Evolutionary conservation across 2,113 vertebrate species (phyloP), one percentile per base, ranked within the genome.

Genomic region (Acrocephalus kingi): DNA sequence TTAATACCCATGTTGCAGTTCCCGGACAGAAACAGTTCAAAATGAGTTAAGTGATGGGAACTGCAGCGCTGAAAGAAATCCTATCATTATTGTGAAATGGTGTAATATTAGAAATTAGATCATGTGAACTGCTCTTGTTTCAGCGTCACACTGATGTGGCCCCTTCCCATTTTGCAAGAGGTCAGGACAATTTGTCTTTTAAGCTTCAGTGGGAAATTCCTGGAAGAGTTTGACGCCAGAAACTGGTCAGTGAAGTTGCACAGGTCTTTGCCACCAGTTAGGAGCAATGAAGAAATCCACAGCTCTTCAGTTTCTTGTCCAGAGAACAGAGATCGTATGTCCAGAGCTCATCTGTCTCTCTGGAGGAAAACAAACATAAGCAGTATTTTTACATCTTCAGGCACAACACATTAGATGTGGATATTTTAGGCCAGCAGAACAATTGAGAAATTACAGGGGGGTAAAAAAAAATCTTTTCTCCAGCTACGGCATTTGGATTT

Each of bases 141-240:
- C 75, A 76, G 68, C 11, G 48, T 80, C 91, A 80, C 39, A 6
- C 61, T 91, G 43, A 77, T 31, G 52, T 18, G 43, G 11, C 67
- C 46, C 59, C 43, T 80, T 55, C 58, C 64, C 41, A 62, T 90
- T 94, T 88, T 92, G 93, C 85, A 95, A 85, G 41, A 93, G 91
- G 84, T 94, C 90, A 94, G 63, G 72, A 90, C 82, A 71, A 92
- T 90, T 90, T 71, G 82, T 74, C 54, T 91, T 75, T 45, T 31
- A 31, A 61, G 28, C 64, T 77, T 66, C 68, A 76, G 33, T 28
- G 71, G 46, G 79, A 94, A 67, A 58, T 48, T 90, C 79, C 59
- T 49, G 6, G 43, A 64, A 31, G 62, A 43, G 27, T 39, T 39
- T 62, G 27, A 41, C 0, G n/a, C 75, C 75, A 94, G 81, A 74